These are phyloP conservation scores for Chaetophractus vellerosus DNA, from an alignment of 2,797 vertebrate species.

Conservation along the genomic window DNA sequence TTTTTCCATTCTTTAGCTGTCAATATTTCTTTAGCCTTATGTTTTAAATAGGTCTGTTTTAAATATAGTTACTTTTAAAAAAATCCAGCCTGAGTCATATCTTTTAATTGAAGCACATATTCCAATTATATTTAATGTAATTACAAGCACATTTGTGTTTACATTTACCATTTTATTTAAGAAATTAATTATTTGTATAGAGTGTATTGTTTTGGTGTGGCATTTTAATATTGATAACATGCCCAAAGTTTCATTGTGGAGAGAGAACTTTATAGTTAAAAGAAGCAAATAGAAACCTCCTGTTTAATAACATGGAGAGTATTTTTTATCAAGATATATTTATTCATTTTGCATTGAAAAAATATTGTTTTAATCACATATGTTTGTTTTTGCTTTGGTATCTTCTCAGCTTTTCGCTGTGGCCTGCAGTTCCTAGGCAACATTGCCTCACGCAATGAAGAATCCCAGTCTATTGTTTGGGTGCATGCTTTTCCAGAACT, in stretches of 20 bases:
- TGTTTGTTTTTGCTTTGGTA: conserved; percentile 45
- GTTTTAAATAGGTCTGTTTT: neutral
- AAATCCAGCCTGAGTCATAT: conserved; percentile 74
- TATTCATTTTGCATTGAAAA: neutral
- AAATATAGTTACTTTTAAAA: conserved; percentile 15
- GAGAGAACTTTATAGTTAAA: neutral
- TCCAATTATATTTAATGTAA: conserved; percentile 36
- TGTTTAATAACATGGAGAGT: neutral
- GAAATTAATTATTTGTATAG: neutral
- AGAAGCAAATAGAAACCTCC: neutral
- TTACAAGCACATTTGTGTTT: conserved; percentile 62
- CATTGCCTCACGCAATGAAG: conserved; percentile 90
- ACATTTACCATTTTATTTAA: conserved; percentile 19
- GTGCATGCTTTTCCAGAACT: conserved; percentile 91
- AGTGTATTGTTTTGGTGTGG: neutral
- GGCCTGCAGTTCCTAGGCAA: conserved; percentile 93
- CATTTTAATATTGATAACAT: neutral
- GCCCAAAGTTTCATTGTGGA: neutral
- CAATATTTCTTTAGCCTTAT: neutral
- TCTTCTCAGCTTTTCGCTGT: conserved; percentile 90
- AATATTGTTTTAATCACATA: neutral
- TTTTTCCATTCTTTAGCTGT: neutral
- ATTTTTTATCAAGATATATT: neutral
- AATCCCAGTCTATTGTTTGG: conserved; percentile 91
- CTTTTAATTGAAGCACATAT: conserved; percentile 45